A percentile compares a stretch with the other conserved stretches of the same genome.
Conservation (phyloP, 1,140 invertebrate species). For the Drosophila arawakana region DNA sequence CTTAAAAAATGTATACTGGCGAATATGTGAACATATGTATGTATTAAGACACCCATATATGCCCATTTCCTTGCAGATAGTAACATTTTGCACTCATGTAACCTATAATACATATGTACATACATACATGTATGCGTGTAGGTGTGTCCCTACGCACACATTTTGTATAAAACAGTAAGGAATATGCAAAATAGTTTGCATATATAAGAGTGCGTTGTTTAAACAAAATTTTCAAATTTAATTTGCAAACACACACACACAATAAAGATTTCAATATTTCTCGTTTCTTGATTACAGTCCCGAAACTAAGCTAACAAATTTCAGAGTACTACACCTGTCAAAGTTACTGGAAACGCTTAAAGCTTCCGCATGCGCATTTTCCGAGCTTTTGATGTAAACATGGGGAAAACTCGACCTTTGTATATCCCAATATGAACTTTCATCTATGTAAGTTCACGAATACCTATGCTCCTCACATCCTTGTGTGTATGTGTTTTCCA, state of each 20-base stretch:
- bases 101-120: neutral
- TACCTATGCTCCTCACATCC: neutral
- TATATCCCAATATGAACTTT: conserved; percentile 20
- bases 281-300: conserved; percentile 58
- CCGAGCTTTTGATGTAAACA: conserved; percentile 68
- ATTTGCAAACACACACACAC: conserved; percentile 3
- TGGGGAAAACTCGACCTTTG: conserved; percentile 66
- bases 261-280: conserved; percentile 40
- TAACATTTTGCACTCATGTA: conserved; percentile 7
- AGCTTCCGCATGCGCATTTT: conserved; percentile 50
- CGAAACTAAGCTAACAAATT: conserved; percentile 62
- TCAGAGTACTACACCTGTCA: conserved; percentile 61
- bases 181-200: neutral
- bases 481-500: neutral
- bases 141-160: too few species aligned
- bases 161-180: neutral
- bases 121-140: neutral
- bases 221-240: conserved; percentile 12
- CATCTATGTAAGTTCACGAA: conserved; percentile 9
- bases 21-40: neutral
- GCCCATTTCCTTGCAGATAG: conserved; percentile 9
- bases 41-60: conserved; percentile 1
- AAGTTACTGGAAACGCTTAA: conserved; percentile 58
- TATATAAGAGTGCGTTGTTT: neutral
- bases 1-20: conserved; percentile 10